Evolutionary conservation across 1,140 invertebrate genomes (phyloP), one percentile per base, ranked within the genome.

Genomic region (Palaemon carinicauda): DNA sequence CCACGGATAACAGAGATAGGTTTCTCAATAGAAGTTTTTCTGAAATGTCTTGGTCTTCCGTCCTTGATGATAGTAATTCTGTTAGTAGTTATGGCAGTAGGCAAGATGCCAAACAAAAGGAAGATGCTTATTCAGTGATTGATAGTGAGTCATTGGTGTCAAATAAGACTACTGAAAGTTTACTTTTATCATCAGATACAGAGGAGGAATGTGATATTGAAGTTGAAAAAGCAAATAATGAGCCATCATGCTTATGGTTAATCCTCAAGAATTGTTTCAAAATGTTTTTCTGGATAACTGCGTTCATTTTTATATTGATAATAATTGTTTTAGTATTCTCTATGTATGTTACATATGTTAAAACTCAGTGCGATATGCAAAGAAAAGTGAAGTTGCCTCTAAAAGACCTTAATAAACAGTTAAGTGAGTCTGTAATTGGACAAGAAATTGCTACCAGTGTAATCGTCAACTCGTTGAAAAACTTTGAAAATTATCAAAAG

Each of bases 391-490:
- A n/a, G 19, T 51, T 75, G 19, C 73, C 73, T 50, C 17, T 75
- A 0, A 10, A 50, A 50, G 33, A 75, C 0, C 51, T 75, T n/a
- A 41, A 50, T 33, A 50, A 41, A 21, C 33, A 75, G 7, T 21
- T 75, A 21, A 50, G 33, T 21, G 5, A 50, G 14, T 50, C 21
- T 75, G 33, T 75, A 10, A 12, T 50, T 14, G 73, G 73, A 10
- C 73, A 75, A 75, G 73, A 75, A n/a, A 75, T 75, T 17, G 73
- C 73, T 50, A 75, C 51, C 24, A 50, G 21, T 21, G 21, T 75
- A 17, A 50, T 75, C 3, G 12, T 50, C 7, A 24, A 19, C 24
- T 50, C 73, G 3, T 50, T 75, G 7, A 17, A 51, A 21, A 7
- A 75, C 41, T 50, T 75, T 50, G 17, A n/a, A 9, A 33, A 33